Evolutionary conservation across 2,113 vertebrate genomes (phyloP).

Genomic region (Edolisoma coerulescens): DNA sequence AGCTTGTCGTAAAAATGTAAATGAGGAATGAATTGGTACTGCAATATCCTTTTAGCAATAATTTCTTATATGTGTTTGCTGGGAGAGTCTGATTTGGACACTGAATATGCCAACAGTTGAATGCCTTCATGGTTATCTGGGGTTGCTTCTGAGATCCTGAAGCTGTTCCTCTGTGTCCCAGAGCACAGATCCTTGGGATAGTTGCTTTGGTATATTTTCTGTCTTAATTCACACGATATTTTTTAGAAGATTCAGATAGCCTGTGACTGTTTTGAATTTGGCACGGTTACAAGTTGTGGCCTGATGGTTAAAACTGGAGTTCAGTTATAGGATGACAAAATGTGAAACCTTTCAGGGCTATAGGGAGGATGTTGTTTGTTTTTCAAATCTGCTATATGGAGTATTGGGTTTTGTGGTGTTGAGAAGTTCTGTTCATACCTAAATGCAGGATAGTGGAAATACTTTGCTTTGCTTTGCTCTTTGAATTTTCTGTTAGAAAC

Average conservation of each 20-base stretch:
- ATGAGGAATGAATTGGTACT: not conserved
- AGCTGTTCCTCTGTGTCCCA: not conserved
- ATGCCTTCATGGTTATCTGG: not conserved
- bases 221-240: not conserved
- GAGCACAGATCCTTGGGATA: not conserved
- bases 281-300: not conserved
- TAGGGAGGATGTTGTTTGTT: not conserved
- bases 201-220: not conserved
- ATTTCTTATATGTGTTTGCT: not conserved
- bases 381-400: not conserved
- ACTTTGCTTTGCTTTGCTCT: not conserved
- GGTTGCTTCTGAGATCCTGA: not conserved
- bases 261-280: not conserved
- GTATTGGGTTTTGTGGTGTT: not conserved
- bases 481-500: not conserved
- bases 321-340: not conserved
- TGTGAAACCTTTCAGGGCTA: not conserved
- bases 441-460: not conserved
- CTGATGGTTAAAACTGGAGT: not conserved
- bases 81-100: not conserved
- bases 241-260: not conserved
- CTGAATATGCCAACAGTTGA: not conserved
- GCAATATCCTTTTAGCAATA: not conserved
- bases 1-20: constrained; percentile 19
- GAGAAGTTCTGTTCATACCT: not conserved